Conservation (phyloP, 1,140 invertebrate genomes). For the Plectrocnemia conspersa region DNA sequence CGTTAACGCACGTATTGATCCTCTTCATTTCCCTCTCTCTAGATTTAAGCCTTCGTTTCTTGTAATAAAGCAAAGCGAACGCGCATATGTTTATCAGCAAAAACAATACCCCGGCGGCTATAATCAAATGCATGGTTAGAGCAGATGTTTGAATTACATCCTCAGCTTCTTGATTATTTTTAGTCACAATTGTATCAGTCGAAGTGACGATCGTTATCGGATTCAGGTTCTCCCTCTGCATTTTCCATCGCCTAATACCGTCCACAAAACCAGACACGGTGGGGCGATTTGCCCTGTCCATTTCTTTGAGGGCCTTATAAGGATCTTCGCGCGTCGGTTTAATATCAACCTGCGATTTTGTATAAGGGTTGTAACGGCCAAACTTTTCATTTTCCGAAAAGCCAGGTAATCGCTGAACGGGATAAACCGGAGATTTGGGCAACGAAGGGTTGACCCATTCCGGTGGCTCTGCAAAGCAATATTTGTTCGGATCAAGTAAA, state of each 20-base stretch:
- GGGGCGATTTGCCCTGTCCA: conserved; percentile 42
- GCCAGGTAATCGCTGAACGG: conserved; percentile 4
- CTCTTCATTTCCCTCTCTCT: conserved; percentile 52
- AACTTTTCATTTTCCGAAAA: conserved; percentile 32
- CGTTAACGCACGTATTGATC: conserved; percentile 36
- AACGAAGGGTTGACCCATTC: conserved; percentile 37
- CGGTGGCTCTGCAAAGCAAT: conserved; percentile 31
- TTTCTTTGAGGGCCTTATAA: conserved; percentile 37
- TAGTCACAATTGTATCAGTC: conserved; percentile 19
- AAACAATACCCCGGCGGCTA: conserved; percentile 73
- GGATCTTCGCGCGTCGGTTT: conserved; percentile 22
- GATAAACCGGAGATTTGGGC: conserved; percentile 33
- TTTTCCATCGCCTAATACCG: conserved; percentile 34
- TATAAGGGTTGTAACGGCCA: conserved; percentile 41
- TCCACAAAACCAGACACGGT: conserved; percentile 40
- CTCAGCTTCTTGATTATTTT: conserved; percentile 38
- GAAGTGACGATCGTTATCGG: conserved; percentile 3
- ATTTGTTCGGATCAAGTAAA: background rate
- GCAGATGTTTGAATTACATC: conserved; percentile 47
- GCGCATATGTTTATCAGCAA: conserved; percentile 76
- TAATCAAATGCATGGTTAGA: conserved; percentile 63
- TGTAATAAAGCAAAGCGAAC: conserved; percentile 72
- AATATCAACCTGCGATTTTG: conserved; percentile 31
- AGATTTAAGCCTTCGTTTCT: conserved; percentile 57
- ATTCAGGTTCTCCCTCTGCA: background rate